Evolutionary conservation across 1,140 invertebrate genomes (phyloP), one percentile per base, ranked within the genome.

Genomic region (Drosophila guanche): DNA sequence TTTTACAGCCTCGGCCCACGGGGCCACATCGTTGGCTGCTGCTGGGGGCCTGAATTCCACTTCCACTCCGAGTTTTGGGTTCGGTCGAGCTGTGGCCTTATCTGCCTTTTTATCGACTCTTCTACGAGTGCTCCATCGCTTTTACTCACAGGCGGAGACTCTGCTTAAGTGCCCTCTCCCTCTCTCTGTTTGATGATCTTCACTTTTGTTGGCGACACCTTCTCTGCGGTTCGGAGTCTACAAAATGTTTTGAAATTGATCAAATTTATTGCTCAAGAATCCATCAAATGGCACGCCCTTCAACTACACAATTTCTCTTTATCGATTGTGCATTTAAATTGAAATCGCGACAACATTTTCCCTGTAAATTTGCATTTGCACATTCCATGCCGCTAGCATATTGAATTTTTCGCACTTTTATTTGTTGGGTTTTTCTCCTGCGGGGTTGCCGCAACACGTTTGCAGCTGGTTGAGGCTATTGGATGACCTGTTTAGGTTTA

Each of bases 301-400:
- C 1, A 4, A 42, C 57, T 12, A 22, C 61, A 29, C 62, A 43
- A 68, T 68, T 68, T 56, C 65, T 68, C 43, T 68, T 68, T 68
- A 68, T 68, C 65, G 65, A 68, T 68, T 68, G 33, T 37, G 65
- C 65, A 68, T 68, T 68, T 68, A 68, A 68, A 68, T 68, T 68
- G 65, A 68, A 68, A 68, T 68, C 62, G 65, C 65, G 62, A 68
- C 62, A 62, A 68, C 62, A 68, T 68, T 68, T 68, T 51, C 62
- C 46, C 41, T 33, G 46, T 67, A 67, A 68, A 68, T 68, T 68
- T 68, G 33, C 62, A 68, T 68, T 68, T 68, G 68, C 12, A 37
- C 25, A 37, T 37, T 37, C 33, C 10, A 12, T 27, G 6, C 25
- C 25, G 25, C 1, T 56, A 41, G 50, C 65, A 68, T 68, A 68